phyloP scores from a whole-genome alignment of 2,888 invertebrate species.

The Baronia brevicornis region DNA sequence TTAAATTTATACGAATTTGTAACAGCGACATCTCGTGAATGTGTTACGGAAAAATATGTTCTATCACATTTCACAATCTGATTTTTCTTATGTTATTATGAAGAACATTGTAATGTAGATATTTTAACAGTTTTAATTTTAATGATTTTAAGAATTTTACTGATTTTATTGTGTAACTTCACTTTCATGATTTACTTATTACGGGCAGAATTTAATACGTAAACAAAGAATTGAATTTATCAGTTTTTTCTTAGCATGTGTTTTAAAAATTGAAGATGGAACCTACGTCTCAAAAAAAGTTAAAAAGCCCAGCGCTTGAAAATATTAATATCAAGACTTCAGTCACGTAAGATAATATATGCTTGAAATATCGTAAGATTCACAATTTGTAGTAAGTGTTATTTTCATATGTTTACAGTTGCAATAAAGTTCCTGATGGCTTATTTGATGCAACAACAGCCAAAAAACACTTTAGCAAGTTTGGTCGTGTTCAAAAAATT shows the following conservation, averaged over 20 bases:
- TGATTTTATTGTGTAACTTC: too few species aligned
- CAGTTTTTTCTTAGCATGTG: constrained; percentile 6
- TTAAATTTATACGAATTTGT: too few species aligned
- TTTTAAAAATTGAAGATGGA: constrained; percentile 32
- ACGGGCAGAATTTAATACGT: too few species aligned
- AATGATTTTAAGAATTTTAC: too few species aligned
- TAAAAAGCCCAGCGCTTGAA: constrained; percentile 43
- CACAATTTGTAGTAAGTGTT: neutral
- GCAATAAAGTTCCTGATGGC: constrained; percentile 78
- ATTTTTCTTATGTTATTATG: too few species aligned
- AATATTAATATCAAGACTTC: constrained; percentile 49
- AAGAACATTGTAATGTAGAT: too few species aligned
- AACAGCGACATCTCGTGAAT: too few species aligned
- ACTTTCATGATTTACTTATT: too few species aligned
- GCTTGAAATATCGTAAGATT: constrained; percentile 2
- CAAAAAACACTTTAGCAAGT: constrained; percentile 81
- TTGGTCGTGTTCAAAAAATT: constrained; percentile 81
- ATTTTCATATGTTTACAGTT: constrained; percentile 20
- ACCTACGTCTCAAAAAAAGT: constrained; percentile 43
- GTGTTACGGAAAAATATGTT: too few species aligned
- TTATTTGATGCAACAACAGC: constrained; percentile 77
- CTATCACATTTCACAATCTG: too few species aligned
- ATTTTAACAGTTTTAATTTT: too few species aligned
- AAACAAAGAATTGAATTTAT: constrained; percentile 18
- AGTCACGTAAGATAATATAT: constrained; percentile 45